phyloP scores from a whole-genome alignment of 2,113 vertebrate species.

The Beaufortia kweichowensis region DNA sequence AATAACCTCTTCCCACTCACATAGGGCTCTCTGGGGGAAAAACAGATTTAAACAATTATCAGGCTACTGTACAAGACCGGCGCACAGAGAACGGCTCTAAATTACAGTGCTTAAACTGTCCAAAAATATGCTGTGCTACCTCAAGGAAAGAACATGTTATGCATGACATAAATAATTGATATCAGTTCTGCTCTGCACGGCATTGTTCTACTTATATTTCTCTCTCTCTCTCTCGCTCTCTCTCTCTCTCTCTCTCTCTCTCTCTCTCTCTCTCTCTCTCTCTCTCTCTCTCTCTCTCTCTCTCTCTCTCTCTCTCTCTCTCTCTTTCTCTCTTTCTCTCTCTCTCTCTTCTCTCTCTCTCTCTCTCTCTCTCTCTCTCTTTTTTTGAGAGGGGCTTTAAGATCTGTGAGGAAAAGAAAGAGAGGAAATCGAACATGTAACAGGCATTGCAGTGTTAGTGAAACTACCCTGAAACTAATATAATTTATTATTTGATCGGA shows the following conservation, averaged over 20 bases:
- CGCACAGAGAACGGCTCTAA: slow-evolving; percentile 59
- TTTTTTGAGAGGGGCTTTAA: too few species aligned
- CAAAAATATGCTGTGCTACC: slow-evolving; percentile 54
- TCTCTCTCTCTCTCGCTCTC: background rate
- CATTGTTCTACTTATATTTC: slow-evolving; percentile 7
- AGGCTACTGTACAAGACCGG: slow-evolving; percentile 63
- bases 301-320: background rate
- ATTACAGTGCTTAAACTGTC: slow-evolving; percentile 58
- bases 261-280: too few species aligned
- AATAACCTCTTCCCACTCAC: slow-evolving; percentile 57
- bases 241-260: too few species aligned
- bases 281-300: background rate
- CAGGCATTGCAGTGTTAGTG: too few species aligned
- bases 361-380: too few species aligned
- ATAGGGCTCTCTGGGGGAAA: slow-evolving; percentile 53
- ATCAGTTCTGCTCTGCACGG: slow-evolving; percentile 38
- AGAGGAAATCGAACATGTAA: too few species aligned
- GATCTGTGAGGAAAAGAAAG: background rate
- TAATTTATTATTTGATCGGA: too few species aligned
- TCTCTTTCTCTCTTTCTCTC: too few species aligned
- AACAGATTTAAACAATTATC: slow-evolving; percentile 72
- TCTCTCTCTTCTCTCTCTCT: too few species aligned
- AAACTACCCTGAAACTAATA: too few species aligned
- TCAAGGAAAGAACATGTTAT: slow-evolving; percentile 56
- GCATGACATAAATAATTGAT: slow-evolving; percentile 61